Evolutionary conservation across 2,113 vertebrate genomes (phyloP).

Genomic region (Catharus bicknelli): DNA sequence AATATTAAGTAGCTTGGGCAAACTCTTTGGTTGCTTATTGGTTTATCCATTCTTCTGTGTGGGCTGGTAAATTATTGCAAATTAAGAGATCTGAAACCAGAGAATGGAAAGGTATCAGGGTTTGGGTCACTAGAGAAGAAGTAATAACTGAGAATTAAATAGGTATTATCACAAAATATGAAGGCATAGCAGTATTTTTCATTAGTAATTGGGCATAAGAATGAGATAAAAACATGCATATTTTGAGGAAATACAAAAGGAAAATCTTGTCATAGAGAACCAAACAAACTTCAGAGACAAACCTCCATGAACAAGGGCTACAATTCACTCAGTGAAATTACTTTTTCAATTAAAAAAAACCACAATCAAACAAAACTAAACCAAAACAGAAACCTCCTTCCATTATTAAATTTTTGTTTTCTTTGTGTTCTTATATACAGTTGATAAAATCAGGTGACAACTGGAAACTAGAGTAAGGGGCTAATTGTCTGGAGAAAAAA

Average conservation of each 20-base stretch:
- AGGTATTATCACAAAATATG: neutral
- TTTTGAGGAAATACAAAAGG: neutral
- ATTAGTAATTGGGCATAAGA: neutral
- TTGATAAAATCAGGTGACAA: neutral
- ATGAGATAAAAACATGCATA: neutral
- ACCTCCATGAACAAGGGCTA: neutral
- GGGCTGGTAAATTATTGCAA: neutral
- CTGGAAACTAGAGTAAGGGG: neutral
- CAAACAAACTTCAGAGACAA: neutral
- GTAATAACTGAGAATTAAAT: neutral
- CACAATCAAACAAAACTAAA: neutral
- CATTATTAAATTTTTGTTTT: neutral
- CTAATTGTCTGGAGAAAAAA: neutral
- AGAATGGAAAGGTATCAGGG: neutral
- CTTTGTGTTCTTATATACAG: neutral
- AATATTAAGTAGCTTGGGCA: neutral
- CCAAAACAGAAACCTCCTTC: neutral
- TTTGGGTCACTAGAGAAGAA: neutral
- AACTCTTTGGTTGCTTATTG: neutral
- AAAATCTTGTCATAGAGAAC: neutral
- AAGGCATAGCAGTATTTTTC: neutral
- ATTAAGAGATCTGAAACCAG: neutral
- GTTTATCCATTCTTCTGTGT: conserved; percentile 22
- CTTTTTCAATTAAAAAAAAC: neutral
- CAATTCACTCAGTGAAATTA: neutral